A percentile compares a stretch with the other conserved stretches of the same genome.
These are phyloP conservation scores for human DNA, from an alignment of 2,113 vertebrate genomes.

Conservation along the genomic window DNA sequence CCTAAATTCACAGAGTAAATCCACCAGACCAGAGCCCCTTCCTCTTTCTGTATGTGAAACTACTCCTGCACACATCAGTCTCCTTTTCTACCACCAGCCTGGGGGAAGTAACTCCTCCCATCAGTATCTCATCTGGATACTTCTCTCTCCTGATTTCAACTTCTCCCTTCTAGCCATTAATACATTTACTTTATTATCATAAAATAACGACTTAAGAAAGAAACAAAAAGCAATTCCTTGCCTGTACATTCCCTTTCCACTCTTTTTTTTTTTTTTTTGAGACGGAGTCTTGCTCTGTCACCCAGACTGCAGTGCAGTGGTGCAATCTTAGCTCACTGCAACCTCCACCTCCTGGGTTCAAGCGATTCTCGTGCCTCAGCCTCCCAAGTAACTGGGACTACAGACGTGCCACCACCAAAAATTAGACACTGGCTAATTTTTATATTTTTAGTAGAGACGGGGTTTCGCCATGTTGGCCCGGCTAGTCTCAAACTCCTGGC, in stretches of 20 bases:
- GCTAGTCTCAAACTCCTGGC: no score
- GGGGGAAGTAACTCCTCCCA: background rate
- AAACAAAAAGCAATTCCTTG: background rate
- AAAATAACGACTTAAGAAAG: background rate
- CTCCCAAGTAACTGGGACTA: no score
- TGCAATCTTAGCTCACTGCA: no score
- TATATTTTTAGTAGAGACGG: no score
- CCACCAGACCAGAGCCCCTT: background rate
- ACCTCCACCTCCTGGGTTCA: no score
- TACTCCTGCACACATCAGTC: rapidly evolving
- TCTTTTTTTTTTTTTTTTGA: no score
- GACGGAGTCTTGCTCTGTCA: no score
- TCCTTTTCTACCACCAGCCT: background rate
- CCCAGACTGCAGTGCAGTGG: no score
- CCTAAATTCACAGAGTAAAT: background rate
- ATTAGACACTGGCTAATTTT: no score
- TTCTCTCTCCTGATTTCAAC: background rate
- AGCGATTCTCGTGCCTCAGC: no score
- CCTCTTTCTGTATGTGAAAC: background rate
- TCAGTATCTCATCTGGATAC: background rate
- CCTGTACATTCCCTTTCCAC: background rate
- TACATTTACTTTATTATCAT: background rate
- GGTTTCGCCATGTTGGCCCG: no score
- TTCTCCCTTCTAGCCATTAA: background rate
- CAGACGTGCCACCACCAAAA: no score